phyloP scores from a whole-genome alignment of 2,113 vertebrate genomes.

The Cyanoramphus novaezelandiae region DNA sequence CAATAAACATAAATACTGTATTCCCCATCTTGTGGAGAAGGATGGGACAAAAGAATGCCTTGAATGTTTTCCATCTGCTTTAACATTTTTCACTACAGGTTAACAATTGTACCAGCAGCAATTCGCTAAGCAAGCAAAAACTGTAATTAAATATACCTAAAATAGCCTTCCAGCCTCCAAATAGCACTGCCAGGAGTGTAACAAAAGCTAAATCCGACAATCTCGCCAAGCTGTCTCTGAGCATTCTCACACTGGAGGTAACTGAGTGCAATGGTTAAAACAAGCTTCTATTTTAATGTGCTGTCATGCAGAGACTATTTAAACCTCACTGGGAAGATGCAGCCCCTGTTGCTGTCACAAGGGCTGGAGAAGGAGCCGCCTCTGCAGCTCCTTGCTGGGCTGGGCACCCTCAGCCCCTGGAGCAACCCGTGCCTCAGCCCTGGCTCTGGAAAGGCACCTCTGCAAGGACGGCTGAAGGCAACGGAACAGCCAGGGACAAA shows the following conservation, averaged over 20 bases:
- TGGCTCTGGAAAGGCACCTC: neutral
- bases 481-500: neutral
- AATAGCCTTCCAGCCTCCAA: neutral
- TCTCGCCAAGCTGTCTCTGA: neutral
- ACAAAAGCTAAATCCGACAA: neutral
- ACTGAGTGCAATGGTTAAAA: fast-evolving
- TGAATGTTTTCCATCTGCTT: neutral
- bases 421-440: fast-evolving
- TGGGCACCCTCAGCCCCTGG: neutral
- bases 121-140: neutral
- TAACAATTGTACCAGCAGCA: neutral
- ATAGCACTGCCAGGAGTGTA: neutral
- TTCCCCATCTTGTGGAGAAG: neutral
- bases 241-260: neutral
- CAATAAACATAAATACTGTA: neutral
- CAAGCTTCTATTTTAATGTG: neutral
- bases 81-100: neutral
- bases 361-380: neutral
- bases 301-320: neutral
- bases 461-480: neutral
- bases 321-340: fast-evolving
- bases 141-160: neutral
- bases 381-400: neutral
- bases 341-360: neutral
- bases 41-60: neutral